These are phyloP conservation scores for Gryon sp. DNA, from an alignment of 1,140 invertebrate genomes.

Conservation along the genomic window DNA sequence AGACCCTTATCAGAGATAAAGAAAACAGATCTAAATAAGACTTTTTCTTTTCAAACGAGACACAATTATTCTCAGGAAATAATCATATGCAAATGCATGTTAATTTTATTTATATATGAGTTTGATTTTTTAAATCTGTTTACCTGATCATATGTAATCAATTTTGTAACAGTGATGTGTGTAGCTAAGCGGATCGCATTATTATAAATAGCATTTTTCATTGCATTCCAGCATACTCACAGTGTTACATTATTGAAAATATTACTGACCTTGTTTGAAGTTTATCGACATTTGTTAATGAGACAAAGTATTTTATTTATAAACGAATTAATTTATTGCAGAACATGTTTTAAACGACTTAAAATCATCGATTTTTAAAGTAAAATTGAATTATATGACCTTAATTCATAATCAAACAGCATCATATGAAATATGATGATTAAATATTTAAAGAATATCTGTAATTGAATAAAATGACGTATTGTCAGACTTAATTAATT, in stretches of 20 bases:
- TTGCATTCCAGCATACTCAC: slow-evolving; percentile 46
- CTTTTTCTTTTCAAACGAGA: slow-evolving; percentile 8
- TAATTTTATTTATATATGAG: slow-evolving; percentile 49
- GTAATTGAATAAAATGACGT: no score
- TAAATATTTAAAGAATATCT: no score
- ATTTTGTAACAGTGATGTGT: slow-evolving; percentile 34
- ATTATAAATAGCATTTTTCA: slow-evolving; percentile 44
- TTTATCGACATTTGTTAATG: no score
- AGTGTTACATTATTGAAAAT: slow-evolving; percentile 42
- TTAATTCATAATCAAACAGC: no score
- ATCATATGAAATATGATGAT: no score
- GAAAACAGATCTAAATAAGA: slow-evolving; percentile 18
- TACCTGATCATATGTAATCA: slow-evolving; percentile 39
- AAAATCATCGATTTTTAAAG: no score
- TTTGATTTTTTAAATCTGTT: slow-evolving; percentile 36
- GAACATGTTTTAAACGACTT: no score
- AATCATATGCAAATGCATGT: slow-evolving; percentile 37
- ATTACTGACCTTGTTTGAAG: slow-evolving; percentile 54
- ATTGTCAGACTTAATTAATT: no score
- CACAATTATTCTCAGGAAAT: slow-evolving; percentile 1
- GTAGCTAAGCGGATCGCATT: slow-evolving; percentile 24
- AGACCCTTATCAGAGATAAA: slow-evolving; percentile 33
- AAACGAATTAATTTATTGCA: slow-evolving; percentile 34
- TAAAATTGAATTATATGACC: no score
- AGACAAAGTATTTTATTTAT: slow-evolving; percentile 52